Evolutionary conservation across 1,140 invertebrate species (phyloP).

Genomic region (Leucophenga varia): DNA sequence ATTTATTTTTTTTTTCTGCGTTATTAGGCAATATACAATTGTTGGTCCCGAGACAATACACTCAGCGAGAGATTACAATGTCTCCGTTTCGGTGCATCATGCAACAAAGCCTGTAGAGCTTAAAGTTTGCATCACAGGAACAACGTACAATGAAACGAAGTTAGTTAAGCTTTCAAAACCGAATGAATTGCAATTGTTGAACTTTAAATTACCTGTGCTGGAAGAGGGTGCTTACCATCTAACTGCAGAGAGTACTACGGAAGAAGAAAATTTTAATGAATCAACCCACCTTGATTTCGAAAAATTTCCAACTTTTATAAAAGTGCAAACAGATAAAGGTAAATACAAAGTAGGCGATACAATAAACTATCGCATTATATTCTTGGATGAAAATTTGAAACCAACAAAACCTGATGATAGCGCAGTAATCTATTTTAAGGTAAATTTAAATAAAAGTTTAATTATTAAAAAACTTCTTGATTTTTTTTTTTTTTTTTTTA

Average conservation of each 20-base stretch:
- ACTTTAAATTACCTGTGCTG: conserved; percentile 76
- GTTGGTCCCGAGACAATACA: conserved; percentile 79
- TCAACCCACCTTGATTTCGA: conserved; percentile 89
- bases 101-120: conserved; percentile 65
- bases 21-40: conserved; percentile 70
- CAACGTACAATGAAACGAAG: conserved; percentile 69
- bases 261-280: conserved; percentile 86
- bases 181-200: conserved; percentile 68
- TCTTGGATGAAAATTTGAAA: conserved; percentile 74
- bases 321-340: conserved; percentile 92
- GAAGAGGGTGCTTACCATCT: conserved; percentile 78
- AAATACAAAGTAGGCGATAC: conserved; percentile 88
- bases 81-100: conserved; percentile 70
- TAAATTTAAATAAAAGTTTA: no score
- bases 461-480: no score
- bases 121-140: conserved; percentile 71
- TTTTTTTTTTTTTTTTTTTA: no score
- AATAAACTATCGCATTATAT: conserved; percentile 81
- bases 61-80: conserved; percentile 81
- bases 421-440: conserved; percentile 53
- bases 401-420: conserved; percentile 71
- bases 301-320: conserved; percentile 66
- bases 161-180: conserved; percentile 65
- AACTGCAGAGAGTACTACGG: conserved; percentile 70
- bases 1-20: no score